These are phyloP conservation scores for Drosophila saltans DNA, from an alignment of 1,140 invertebrate genomes.

Conservation along the genomic window DNA sequence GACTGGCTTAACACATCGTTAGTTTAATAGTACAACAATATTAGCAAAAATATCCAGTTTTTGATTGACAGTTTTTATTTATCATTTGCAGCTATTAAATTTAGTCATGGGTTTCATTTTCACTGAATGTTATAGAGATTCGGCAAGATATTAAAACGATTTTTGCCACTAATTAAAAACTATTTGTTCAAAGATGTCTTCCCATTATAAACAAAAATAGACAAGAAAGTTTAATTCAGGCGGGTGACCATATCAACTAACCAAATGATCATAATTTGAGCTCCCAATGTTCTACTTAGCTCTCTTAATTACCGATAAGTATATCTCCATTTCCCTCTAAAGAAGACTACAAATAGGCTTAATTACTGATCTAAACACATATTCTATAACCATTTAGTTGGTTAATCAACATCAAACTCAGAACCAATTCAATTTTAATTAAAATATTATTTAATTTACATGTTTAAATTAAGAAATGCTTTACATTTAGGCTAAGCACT, in stretches of 20 bases:
- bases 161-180: too few relatives aligned
- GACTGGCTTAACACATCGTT: conserved; percentile 7
- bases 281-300: too few relatives aligned
- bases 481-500: conserved; percentile 49
- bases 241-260: too few relatives aligned
- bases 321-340: too few relatives aligned
- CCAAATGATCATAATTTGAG: too few relatives aligned
- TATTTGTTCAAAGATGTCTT: neutral
- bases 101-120: neutral
- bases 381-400: too few relatives aligned
- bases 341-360: too few relatives aligned
- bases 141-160: too few relatives aligned
- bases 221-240: too few relatives aligned
- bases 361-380: too few relatives aligned
- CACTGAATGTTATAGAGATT: neutral
- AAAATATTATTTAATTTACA: neutral
- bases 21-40: conserved; percentile 7
- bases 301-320: too few relatives aligned
- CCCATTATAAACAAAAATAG: neutral
- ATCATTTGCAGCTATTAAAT: neutral
- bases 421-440: neutral
- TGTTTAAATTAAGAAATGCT: neutral
- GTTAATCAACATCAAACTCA: neutral
- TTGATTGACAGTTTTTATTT: neutral
- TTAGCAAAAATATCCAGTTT: conserved; percentile 3